Conservation (phyloP, 1,140 invertebrate genomes). For the Aradophagus sp. region DNA sequence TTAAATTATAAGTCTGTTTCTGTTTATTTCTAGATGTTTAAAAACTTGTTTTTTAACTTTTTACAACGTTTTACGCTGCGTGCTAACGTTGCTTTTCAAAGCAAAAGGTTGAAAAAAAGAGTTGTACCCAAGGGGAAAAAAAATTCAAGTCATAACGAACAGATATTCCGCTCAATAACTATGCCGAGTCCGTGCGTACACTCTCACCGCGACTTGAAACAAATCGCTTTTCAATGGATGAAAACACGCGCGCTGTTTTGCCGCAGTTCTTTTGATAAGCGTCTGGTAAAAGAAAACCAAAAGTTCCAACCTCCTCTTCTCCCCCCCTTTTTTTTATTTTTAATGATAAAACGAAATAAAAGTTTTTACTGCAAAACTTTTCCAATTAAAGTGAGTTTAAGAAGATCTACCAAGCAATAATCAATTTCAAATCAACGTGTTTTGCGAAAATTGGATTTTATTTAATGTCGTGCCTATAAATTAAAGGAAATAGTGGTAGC, state of each 20-base stretch:
- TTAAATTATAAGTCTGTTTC: too few relatives aligned
- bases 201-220: slow-evolving; percentile 15
- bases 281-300: slow-evolving; percentile 5
- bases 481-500: too few relatives aligned
- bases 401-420: slow-evolving; percentile 12
- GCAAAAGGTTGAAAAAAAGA: neutral
- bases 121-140: slow-evolving; percentile 22
- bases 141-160: slow-evolving; percentile 24
- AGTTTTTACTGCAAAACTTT: slow-evolving; percentile 31
- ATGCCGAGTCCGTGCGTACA: neutral
- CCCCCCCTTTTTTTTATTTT: neutral
- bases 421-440: slow-evolving; percentile 9
- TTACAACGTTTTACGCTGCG: too few relatives aligned
- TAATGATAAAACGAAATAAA: slow-evolving; percentile 32
- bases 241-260: slow-evolving; percentile 28
- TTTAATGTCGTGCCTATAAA: too few relatives aligned
- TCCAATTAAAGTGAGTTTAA: slow-evolving; percentile 39
- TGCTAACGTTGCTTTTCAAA: too few relatives aligned
- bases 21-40: too few relatives aligned
- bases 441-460: too few relatives aligned
- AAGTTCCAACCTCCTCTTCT: neutral
- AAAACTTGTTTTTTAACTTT: too few relatives aligned
- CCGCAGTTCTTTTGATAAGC: slow-evolving; percentile 23
- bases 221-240: slow-evolving; percentile 41
- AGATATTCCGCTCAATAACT: slow-evolving; percentile 20